Base-by-base conservation (phyloP, 2,797 vertebrate species). In the Aulostomus chinensis region DNA sequence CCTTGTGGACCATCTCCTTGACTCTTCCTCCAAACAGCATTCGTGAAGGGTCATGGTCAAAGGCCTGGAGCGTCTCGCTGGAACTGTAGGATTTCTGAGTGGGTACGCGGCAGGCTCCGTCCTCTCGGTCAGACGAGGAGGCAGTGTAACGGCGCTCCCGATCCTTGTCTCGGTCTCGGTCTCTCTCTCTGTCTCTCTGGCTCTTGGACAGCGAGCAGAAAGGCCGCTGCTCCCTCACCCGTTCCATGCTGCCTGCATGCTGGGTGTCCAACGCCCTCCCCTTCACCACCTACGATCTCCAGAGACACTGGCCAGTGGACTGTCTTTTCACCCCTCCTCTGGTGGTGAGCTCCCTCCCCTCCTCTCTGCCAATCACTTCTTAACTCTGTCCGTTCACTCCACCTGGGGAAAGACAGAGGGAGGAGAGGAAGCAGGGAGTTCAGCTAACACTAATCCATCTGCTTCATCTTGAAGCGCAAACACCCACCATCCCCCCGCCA, bases 51-150 rank as follows among this genome's bases (percentile, higher is more conserved):
- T 99, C 97, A 0, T 98, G 97, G 73, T 99, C 97, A 3, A 95
- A 99, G 0, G 95, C 97, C 80, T 99, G 98, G 35, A 99, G 92
- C 0, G 96, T 99, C 89, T 99, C 97, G 0, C 95, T 99, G 73
- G 97, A 98, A 88, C 95, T 99, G 79, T 98, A 99, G 20, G 97
- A 98, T 71, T 97, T 99, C 89, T 99, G 96, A 0, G 96, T 98
- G 34, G 96, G 96, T 30, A 98, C 97, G 0, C 95, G 93, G 67
- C 94, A 95, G 76, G 93, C 92, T 78, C 89, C 93, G 78, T 94
- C 94, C 55, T 85, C 84, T 15, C 68, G 16, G 86, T 95, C 58
- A 59, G 92, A 57, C 68, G 94, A 86, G 34, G 85, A 86, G 69
- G 80, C 77, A 5, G 83, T 78, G 73, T 87, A 89, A 9, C 83